phyloP scores from a whole-genome alignment of 2,113 vertebrate species.

The Odontophorus gujanensis region DNA sequence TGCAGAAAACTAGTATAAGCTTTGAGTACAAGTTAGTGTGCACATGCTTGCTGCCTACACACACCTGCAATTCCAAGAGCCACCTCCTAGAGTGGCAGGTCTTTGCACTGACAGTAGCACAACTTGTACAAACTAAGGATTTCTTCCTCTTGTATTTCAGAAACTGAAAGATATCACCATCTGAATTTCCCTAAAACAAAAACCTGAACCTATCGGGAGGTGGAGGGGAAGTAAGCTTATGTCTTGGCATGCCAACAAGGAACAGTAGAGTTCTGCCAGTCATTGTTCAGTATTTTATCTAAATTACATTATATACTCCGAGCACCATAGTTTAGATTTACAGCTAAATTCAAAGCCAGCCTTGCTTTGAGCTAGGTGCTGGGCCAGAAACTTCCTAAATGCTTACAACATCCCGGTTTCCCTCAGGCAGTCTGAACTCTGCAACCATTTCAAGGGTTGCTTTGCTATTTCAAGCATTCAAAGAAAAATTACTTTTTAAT shows the following conservation, averaged over 20 bases:
- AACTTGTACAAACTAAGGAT: accelerated
- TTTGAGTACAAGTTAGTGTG: not conserved
- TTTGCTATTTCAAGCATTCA: not conserved
- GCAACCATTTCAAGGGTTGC: not conserved
- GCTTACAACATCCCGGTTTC: not conserved
- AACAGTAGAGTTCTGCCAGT: not conserved
- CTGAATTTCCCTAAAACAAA: not conserved
- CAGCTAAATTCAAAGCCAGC: not conserved
- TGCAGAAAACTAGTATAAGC: not conserved
- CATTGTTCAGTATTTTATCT: not conserved
- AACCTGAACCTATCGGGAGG: not conserved
- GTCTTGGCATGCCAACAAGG: not conserved
- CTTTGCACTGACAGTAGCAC: not conserved
- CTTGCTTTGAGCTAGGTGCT: not conserved
- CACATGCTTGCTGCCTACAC: not conserved
- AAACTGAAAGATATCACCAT: not conserved
- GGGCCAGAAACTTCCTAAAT: not conserved
- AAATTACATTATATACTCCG: not conserved
- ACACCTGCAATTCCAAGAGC: not conserved
- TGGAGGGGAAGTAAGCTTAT: not conserved
- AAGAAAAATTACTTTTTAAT: not conserved
- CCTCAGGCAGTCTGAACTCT: not conserved
- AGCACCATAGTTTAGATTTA: not conserved
- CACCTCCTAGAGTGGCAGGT: not conserved
- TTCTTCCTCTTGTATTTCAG: not conserved